Evolutionary conservation across 2,888 invertebrate species (phyloP), one percentile per base, ranked within the genome.

Genomic region (Metalampra italica): DNA sequence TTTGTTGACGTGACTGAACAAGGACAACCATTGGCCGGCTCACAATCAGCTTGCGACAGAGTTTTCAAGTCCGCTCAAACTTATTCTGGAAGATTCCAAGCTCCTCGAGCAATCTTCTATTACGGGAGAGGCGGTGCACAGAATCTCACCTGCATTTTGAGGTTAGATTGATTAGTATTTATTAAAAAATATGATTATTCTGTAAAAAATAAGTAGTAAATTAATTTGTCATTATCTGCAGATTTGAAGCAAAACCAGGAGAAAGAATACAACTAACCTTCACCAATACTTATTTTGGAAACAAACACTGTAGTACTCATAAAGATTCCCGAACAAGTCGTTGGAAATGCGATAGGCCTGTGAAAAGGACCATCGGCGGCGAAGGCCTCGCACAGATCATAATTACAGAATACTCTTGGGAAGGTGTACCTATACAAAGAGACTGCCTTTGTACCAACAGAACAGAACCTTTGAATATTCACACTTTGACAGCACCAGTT

Each of bases 81-180:
- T 5, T 89, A 89, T 65, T 89, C 90, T 11, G 93, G 94, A 12
- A 86, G 91, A 63, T 94, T 95, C 73, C 91, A 92, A 70, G 95
- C 95, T 29, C 95, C 95, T 7, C 91, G 93, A 63, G 95, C 94
- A 60, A 94, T 95, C 47, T 96, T 96, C 81, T 92, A 95, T 68
- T 96, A 94, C 68, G 96, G 96, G 1, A 90, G 96, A 61, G 96
- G 96, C 11, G 96, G 96, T 1, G 92, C 94, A 14, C 91, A 92
- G 68, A 94, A 95, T 71, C 80, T 96, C 47, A 93, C 92, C 51
- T 96, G 96, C 75, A 90, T 92, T 54, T 91, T 95, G 66, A 92
- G 94, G 88, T 88, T 74, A 63, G 56, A 38, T 30, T 45, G 11
- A 36, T n/a, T n/a, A n/a, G n/a, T 22, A 22, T 5, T 5, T 22